Conservation (phyloP, 2,888 invertebrate genomes). For the Sylvicola cinctus region DNA sequence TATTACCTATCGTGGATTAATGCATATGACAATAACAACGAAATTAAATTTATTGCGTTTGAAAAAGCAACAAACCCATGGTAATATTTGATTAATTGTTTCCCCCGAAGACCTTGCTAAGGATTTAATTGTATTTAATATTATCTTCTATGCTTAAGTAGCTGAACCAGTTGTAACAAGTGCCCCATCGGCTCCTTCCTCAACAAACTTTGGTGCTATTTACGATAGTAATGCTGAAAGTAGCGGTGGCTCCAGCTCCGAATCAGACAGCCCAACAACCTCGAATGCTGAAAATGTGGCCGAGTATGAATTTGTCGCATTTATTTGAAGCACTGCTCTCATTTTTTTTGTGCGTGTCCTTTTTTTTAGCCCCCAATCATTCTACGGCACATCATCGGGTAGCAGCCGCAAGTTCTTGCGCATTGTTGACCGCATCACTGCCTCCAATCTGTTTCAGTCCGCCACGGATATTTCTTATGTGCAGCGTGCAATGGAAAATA, state of each 20-base stretch:
- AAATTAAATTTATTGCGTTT: conserved; percentile 41
- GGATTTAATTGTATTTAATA: too few species aligned
- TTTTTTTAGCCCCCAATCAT: not conserved
- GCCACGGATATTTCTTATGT: conserved; percentile 43
- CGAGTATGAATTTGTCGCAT: conserved; percentile 13
- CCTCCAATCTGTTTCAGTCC: conserved; percentile 28
- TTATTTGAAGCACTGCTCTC: not conserved
- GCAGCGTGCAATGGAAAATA: conserved; percentile 52
- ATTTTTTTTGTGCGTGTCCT: not conserved
- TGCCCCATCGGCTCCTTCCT: too few species aligned
- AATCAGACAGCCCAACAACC: conserved; percentile 15
- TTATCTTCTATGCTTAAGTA: too few species aligned
- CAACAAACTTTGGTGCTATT: too few species aligned
- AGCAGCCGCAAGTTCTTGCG: conserved; percentile 22
- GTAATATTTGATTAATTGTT: too few species aligned
- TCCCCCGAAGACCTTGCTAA: too few species aligned
- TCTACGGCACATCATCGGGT: too few species aligned
- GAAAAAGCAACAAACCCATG: conserved; percentile 16
- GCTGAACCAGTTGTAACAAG: too few species aligned
- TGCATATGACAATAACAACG: conserved; percentile 62
- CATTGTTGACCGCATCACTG: conserved; percentile 24
- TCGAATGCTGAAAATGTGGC: conserved; percentile 9
- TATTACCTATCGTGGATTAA: conserved; percentile 48
- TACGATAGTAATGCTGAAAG: conserved; percentile 25
- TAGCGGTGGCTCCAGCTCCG: conserved; percentile 21